phyloP scores from a whole-genome alignment of 2,113 vertebrate genomes.

The Ascaphus truei region DNA sequence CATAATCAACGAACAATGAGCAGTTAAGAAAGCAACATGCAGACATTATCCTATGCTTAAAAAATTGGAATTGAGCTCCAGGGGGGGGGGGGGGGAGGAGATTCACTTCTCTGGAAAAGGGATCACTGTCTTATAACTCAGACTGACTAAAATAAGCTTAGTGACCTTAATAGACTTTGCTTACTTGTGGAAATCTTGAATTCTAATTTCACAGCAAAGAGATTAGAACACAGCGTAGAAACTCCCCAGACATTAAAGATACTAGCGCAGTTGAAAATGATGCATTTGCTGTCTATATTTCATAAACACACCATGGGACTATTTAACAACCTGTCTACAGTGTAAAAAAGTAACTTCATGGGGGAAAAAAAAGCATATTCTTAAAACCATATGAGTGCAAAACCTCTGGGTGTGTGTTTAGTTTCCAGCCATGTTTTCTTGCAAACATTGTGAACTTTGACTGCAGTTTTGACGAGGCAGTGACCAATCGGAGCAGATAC shows the following conservation, averaged over 20 bases:
- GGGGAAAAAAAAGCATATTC: background rate
- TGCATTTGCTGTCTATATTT: constrained; percentile 18
- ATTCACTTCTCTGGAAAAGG: constrained; percentile 24
- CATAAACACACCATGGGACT: constrained; percentile 4
- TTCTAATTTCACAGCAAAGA: constrained; percentile 18
- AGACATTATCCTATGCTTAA: background rate
- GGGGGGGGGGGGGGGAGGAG: background rate
- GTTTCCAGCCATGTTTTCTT: constrained; percentile 48
- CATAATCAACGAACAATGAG: too few species aligned
- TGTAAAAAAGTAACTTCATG: constrained; percentile 1
- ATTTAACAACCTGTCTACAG: constrained; percentile 10
- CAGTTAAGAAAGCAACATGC: background rate
- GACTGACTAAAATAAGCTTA: constrained; percentile 4
- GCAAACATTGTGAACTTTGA: constrained; percentile 58
- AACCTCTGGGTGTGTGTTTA: constrained; percentile 37
- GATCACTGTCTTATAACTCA: background rate
- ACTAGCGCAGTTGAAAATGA: constrained; percentile 2
- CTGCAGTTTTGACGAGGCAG: constrained; percentile 42
- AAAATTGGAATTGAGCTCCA: background rate
- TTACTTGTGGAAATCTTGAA: constrained; percentile 21
- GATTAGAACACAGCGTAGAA: background rate
- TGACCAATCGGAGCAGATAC: constrained; percentile 56
- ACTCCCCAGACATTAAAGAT: background rate
- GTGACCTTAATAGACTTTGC: constrained; percentile 27
- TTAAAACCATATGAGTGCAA: background rate